phyloP scores from a whole-genome alignment of 2,797 vertebrate species.

The Steatocranus sp. region DNA sequence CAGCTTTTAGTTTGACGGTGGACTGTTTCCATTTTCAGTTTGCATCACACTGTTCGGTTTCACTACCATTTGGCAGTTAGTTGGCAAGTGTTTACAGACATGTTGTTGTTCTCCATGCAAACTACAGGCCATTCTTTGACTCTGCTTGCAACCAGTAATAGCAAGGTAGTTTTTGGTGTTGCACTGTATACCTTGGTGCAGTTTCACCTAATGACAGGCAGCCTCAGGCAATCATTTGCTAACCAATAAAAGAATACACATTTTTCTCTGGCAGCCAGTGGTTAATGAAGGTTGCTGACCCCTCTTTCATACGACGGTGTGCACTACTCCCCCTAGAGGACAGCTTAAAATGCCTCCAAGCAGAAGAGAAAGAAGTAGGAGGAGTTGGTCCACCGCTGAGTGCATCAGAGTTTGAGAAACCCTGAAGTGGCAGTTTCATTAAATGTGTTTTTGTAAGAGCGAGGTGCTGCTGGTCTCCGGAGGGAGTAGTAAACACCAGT shows the following conservation, averaged over 20 bases:
- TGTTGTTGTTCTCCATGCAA: background rate
- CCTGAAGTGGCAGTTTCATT: background rate
- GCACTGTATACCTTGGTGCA: rapidly evolving
- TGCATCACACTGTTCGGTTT: background rate
- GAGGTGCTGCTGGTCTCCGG: background rate
- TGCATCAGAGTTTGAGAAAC: background rate
- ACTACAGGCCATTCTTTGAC: background rate
- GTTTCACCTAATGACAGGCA: background rate
- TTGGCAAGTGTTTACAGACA: background rate
- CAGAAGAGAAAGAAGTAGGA: background rate
- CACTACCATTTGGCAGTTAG: background rate
- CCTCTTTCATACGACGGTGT: background rate
- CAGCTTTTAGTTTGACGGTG: background rate
- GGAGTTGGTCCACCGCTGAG: background rate
- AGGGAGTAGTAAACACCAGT: background rate
- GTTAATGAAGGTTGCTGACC: background rate
- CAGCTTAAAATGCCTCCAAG: background rate
- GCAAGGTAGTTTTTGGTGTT: background rate
- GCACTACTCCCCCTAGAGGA: background rate
- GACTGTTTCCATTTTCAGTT: background rate
- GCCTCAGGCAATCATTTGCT: rapidly evolving
- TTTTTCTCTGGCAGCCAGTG: rapidly evolving
- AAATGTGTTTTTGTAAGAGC: background rate
- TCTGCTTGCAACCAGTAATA: background rate
- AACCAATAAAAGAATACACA: rapidly evolving